These are phyloP conservation scores for Ptychobarbus kaznakovi DNA, from an alignment of 2,797 vertebrate species.

Conservation along the genomic window DNA sequence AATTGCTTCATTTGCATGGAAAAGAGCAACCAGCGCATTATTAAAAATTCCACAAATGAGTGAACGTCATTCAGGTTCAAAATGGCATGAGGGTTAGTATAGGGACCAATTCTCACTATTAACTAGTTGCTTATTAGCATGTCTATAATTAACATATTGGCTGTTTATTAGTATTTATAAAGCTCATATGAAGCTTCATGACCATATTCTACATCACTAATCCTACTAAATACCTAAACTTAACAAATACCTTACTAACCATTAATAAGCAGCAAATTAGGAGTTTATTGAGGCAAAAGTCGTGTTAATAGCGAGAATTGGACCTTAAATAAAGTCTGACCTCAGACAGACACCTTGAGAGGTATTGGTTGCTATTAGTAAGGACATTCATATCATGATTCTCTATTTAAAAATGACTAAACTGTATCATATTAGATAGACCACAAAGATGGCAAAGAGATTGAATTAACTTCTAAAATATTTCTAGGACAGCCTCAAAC, in stretches of 20 bases:
- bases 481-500: constrained; percentile 20
- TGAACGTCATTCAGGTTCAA: neutral
- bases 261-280: neutral
- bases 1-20: neutral
- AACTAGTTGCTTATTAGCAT: neutral
- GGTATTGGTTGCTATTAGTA: neutral
- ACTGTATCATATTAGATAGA: neutral
- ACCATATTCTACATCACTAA: neutral
- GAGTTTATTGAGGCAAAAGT: neutral
- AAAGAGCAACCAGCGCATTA: neutral
- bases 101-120: no score
- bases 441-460: neutral
- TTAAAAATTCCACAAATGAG: neutral
- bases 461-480: constrained; percentile 4
- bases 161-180: neutral
- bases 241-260: no score
- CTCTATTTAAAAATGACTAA: constrained; percentile 3
- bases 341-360: neutral
- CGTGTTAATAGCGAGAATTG: neutral
- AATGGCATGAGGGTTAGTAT: neutral
- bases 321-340: neutral
- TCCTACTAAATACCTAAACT: no score
- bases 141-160: neutral
- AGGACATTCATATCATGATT: neutral
- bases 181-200: neutral